Conservation (phyloP, 1,140 invertebrate species). For the Drosophila guanche region DNA sequence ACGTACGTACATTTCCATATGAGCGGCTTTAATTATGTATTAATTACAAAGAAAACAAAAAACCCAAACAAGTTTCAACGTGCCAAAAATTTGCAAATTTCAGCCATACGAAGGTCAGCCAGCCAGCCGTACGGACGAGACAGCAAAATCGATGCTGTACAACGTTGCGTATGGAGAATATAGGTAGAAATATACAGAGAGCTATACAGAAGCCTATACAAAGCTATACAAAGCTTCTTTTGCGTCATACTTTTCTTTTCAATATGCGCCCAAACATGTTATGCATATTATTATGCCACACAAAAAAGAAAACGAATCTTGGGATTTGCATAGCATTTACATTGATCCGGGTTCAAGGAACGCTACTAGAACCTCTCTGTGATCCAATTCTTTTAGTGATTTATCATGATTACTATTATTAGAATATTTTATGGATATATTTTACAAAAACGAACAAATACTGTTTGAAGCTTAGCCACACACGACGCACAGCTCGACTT, state of each 20-base stretch:
- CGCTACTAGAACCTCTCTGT: not conserved
- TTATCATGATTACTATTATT: not conserved
- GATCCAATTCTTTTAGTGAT: not conserved
- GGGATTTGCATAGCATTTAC: constrained; percentile 2
- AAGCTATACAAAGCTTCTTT: constrained; percentile 22
- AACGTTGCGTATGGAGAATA: constrained; percentile 32
- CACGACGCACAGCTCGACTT: not conserved
- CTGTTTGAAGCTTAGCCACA: constrained; percentile 20
- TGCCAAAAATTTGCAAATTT: constrained; percentile 55
- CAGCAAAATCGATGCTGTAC: constrained; percentile 3
- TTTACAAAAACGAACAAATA: constrained; percentile 42
- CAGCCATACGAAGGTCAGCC: constrained; percentile 31
- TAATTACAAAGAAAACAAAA: constrained; percentile 57
- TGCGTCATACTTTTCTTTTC: constrained; percentile 51
- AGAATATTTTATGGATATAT: constrained; percentile 4
- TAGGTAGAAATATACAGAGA: not conserved
- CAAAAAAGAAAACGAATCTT: constrained; percentile 14
- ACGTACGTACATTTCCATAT: constrained; percentile 41
- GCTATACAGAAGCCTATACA: not conserved
- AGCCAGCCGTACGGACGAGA: constrained; percentile 31
- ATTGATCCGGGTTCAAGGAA: constrained; percentile 39
- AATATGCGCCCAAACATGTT: constrained; percentile 29
- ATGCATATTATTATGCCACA: constrained; percentile 5
- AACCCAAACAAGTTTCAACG: constrained; percentile 50
- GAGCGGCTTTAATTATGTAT: constrained; percentile 59